These are phyloP conservation scores for Drosophila multiciliata DNA, from an alignment of 2,888 invertebrate genomes.

Conservation along the genomic window DNA sequence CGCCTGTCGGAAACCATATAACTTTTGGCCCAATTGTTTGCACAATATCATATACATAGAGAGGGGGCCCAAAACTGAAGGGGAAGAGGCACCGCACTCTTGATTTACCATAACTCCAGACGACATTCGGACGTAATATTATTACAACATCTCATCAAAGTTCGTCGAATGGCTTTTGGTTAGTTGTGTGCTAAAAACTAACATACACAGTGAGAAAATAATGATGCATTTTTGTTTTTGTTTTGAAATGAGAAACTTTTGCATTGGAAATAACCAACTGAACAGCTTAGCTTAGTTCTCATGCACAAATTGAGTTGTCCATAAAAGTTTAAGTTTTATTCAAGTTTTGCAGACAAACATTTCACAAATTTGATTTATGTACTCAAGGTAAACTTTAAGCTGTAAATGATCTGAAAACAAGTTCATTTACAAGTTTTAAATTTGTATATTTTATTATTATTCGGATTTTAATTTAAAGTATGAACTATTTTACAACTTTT, in stretches of 20 bases:
- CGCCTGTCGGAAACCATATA: conserved; percentile 73
- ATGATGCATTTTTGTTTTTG: neutral
- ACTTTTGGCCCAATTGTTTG: conserved; percentile 70
- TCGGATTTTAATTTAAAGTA: neutral
- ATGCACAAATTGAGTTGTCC: neutral
- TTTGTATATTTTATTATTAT: neutral
- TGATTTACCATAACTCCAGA: conserved; percentile 67
- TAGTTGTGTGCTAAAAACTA: conserved; percentile 41
- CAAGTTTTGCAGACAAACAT: neutral
- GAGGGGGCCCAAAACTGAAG: neutral
- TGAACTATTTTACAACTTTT: too few relatives aligned
- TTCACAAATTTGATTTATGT: neutral
- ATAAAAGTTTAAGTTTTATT: neutral
- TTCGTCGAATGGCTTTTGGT: conserved; percentile 32
- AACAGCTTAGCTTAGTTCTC: neutral
- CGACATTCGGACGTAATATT: conserved; percentile 76
- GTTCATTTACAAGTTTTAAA: neutral
- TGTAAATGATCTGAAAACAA: neutral
- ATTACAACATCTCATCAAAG: conserved; percentile 79
- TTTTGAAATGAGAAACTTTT: neutral
- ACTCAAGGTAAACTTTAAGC: neutral
- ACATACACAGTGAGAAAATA: conserved; percentile 9
- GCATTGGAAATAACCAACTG: neutral
- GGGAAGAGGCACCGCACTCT: too few relatives aligned
- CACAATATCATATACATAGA: conserved; percentile 51